phyloP scores from a whole-genome alignment of 2,888 invertebrate species.

The Drosophila austrosaltans region DNA sequence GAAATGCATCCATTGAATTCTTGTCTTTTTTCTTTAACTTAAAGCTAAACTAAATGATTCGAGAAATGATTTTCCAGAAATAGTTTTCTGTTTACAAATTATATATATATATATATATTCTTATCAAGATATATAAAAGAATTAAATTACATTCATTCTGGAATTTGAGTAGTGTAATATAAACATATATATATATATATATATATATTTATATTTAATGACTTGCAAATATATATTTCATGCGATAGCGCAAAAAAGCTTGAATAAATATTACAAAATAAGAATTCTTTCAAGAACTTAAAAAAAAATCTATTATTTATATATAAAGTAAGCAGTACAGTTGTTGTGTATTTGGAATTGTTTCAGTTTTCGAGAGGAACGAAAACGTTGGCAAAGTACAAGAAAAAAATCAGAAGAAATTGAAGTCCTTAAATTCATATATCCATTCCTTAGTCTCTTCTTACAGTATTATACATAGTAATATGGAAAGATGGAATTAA shows the following conservation, averaged over 20 bases:
- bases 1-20: not conserved
- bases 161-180: constrained; percentile 58
- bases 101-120: constrained; percentile 17
- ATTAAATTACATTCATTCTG: constrained; percentile 54
- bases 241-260: not conserved
- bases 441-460: not conserved
- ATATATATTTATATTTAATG: constrained; percentile 56
- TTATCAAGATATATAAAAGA: constrained; percentile 4
- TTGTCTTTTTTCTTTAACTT: constrained; percentile 29
- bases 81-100: constrained; percentile 17
- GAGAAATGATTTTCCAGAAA: constrained; percentile 29
- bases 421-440: not conserved
- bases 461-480: not conserved
- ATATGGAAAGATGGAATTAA: not conserved
- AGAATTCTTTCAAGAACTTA: constrained; percentile 4
- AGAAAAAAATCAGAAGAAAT: not conserved
- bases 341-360: constrained; percentile 3
- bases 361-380: not conserved
- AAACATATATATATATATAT: constrained; percentile 29
- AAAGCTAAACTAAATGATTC: constrained; percentile 26
- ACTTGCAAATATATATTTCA: constrained; percentile 32
- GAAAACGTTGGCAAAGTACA: too few relatives aligned
- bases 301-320: not conserved
- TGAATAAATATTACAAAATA: constrained; percentile 6
- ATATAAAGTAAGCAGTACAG: not conserved